Conservation (phyloP, 2,113 vertebrate genomes). For the Rhinopomastus cyanomelas region DNA sequence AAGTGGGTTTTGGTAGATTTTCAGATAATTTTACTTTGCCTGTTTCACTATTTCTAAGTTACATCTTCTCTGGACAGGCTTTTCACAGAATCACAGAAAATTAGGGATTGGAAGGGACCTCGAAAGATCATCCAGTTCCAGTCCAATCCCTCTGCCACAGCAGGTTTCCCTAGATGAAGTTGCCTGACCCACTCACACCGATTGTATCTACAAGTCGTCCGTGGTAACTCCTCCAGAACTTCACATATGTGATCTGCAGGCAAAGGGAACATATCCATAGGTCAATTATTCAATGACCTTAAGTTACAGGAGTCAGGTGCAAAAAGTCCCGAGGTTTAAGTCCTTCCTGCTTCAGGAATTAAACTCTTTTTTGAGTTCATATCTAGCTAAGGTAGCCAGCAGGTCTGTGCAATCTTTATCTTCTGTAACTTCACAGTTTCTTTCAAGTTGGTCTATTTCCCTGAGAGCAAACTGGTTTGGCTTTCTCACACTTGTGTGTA, state of each 20-base stretch:
- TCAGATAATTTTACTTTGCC: background rate
- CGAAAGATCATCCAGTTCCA: too few species aligned
- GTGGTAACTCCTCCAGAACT: background rate
- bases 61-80: background rate
- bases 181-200: background rate
- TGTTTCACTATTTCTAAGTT: background rate
- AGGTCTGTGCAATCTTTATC: slow-evolving; percentile 14
- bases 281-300: background rate
- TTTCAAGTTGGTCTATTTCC: background rate
- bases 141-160: too few species aligned
- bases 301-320: background rate
- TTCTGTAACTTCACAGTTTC: slow-evolving; percentile 13
- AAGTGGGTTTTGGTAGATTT: background rate
- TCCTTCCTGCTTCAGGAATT: background rate
- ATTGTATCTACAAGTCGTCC: background rate
- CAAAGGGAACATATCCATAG: background rate
- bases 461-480: background rate
- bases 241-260: background rate
- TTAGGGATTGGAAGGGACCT: too few species aligned
- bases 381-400: background rate
- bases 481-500: background rate
- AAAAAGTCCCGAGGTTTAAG: background rate
- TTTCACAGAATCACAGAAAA: too few species aligned
- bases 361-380: background rate
- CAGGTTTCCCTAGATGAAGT: too few species aligned